These are phyloP conservation scores for Zingel zingel DNA, from an alignment of 2,113 vertebrate species.

Conservation along the genomic window DNA sequence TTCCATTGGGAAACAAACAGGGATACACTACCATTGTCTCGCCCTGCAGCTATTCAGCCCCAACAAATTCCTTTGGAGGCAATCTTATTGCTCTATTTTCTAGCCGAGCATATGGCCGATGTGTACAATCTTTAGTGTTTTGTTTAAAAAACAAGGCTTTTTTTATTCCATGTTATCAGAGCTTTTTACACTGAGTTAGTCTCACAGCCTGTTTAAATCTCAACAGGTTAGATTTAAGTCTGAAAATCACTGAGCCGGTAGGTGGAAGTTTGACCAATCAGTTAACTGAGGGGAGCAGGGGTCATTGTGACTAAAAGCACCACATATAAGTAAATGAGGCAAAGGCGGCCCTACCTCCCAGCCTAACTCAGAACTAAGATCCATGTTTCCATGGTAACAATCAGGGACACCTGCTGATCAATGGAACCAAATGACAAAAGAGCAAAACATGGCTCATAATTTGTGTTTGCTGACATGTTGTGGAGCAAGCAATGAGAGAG, in stretches of 20 bases:
- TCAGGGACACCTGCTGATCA: constrained; percentile 6
- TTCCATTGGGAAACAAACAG: constrained; percentile 43
- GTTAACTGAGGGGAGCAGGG: background rate
- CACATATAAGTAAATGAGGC: background rate
- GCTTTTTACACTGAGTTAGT: background rate
- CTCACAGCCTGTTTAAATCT: background rate
- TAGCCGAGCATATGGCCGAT: constrained; percentile 11
- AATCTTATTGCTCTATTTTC: constrained; percentile 45
- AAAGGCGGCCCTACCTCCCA: background rate
- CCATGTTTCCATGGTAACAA: constrained; percentile 19
- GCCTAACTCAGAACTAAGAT: background rate
- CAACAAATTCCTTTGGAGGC: constrained; percentile 38
- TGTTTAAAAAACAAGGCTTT: background rate
- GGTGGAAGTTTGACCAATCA: background rate
- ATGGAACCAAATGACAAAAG: background rate
- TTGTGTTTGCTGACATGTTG: background rate
- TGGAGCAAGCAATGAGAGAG: background rate
- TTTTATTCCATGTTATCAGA: background rate
- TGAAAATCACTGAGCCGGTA: background rate
- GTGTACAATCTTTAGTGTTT: constrained; percentile 3
- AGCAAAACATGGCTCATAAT: background rate
- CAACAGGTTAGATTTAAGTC: background rate
- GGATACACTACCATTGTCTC: constrained; percentile 46
- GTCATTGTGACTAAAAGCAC: constrained; percentile 3
- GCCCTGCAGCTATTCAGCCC: constrained; percentile 57